Evolutionary conservation across 2,113 vertebrate genomes (phyloP), one percentile per base, ranked within the genome.

Genomic region (Lutjanus erythropterus): DNA sequence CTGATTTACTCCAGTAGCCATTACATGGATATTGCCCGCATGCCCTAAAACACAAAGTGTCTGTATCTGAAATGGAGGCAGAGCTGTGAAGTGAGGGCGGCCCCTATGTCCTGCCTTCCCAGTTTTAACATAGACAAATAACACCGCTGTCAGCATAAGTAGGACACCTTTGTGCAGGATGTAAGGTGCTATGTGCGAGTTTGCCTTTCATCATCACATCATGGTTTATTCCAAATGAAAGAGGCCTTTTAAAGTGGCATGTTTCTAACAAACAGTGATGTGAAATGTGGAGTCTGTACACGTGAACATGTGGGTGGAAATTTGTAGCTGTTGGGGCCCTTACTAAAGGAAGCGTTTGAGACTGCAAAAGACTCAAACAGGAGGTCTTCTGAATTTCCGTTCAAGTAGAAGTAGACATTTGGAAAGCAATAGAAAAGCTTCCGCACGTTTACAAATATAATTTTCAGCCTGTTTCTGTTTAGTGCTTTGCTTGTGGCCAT

Each of bases 201-300:
- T 80, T 87, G 75, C 56, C 75, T 85, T 86, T 73, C 35, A 35
- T 80, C 62, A 33, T 39, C 66, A 74, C 62, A n/a, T 78, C 18
- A 25, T 55, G 61, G 59, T 25, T 18, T 83, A n/a, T 74, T 65
- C 73, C 9, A 31, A 58, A 9, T 29, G 70, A 75, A 49, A 47
- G 78, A 68, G n/a, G 64, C 65, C 80, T 84, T 87, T 53, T 70
- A 7, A 55, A 65, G 56, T 29, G 74, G 42, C 35, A 0, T 35
- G 33, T 55, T 44, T 79, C 37, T 42, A 19, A 59, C 18, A 47
- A 50, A 60, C 29, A 19, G 14, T 49, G 42, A 65, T 69, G 52
- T 65, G 66, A 81, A 76, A 61, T 23, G 3, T 18, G 18, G 27
- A 33, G 64, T 77, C n/a, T 33, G 65, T 55, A 55, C 16, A 56